Conservation (phyloP, 2,113 vertebrate genomes). For the Megaptera novaeangliae region DNA sequence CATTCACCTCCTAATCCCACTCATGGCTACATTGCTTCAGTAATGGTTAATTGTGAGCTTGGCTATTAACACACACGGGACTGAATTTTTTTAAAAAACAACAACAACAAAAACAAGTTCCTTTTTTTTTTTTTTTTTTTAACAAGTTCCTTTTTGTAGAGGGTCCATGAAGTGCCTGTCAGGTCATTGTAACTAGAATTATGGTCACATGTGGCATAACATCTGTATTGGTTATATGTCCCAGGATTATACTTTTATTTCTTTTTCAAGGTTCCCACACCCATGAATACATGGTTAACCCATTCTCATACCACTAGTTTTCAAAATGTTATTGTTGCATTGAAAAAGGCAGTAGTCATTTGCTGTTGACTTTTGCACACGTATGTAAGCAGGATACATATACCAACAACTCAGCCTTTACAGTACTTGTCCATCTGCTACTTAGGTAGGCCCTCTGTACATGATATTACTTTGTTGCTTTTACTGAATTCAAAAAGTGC, state of each 20-base stretch:
- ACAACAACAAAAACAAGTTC: background rate
- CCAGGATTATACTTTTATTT: background rate
- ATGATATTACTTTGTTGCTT: background rate
- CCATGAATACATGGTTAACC: background rate
- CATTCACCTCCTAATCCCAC: background rate
- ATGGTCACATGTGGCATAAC: background rate
- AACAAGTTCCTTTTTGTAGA: background rate
- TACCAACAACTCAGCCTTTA: background rate
- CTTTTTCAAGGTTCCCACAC: background rate
- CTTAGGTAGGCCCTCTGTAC: background rate
- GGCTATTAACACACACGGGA: background rate
- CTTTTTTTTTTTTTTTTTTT: background rate
- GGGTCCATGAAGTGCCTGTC: background rate
- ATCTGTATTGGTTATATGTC: background rate
- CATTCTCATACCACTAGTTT: background rate
- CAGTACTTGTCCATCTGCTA: background rate
- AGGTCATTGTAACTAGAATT: background rate
- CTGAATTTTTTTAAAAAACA: background rate
- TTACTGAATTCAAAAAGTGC: background rate
- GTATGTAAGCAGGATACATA: background rate
- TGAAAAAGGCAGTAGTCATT: background rate
- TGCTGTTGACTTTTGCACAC: background rate
- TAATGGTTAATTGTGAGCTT: background rate
- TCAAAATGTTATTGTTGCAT: background rate
- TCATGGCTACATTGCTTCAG: background rate